Evolutionary conservation across 2,797 vertebrate genomes (phyloP), one percentile per base, ranked within the genome.

Genomic region (Falco concolor): DNA sequence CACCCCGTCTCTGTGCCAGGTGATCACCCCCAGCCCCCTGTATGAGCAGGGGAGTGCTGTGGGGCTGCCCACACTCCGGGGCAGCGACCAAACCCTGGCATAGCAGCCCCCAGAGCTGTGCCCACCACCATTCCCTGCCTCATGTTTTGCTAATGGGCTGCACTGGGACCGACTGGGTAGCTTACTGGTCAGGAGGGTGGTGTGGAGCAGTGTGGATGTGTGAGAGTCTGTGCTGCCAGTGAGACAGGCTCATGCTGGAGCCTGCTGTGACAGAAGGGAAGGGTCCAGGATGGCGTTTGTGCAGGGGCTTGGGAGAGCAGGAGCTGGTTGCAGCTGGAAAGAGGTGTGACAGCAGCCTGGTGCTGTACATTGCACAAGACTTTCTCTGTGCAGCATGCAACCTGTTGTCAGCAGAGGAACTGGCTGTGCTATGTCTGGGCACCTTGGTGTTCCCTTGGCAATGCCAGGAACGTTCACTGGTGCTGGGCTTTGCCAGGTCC

Each of bases 391-490:
- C 27, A 13, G 19, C 8, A 9, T 3, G 13, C 10, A 10, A 2
- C 36, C 56, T 6, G 12, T 7, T 12, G 45, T 3, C 27, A 5
- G 54, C 15, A 3, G 27, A 24, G n/a, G 3, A 20, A 8, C 0
- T 0, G 8, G 19, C 57, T 9, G 24, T 27, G 42, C 57, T 9
- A 21, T 24, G 57, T 18, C 52, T 5, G 36, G 28, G 32, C 65
- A 3, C 8, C 1, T 4, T 0, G 64, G 17, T 3, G 50, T 24
- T 52, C 27, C 50, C 27, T 44, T 14, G 34, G 0, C 36, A 5
- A 0, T 6, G 22, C 9, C 3, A 0, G 60, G 38, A 30, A 16
- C 1, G 0, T 2, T 4, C 36, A 5, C 4, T 1, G 16, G 13
- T 0, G 6, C 63, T 7, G 78, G 40, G 2, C 42, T 19, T 14